phyloP scores from a whole-genome alignment of 2,113 vertebrate species.

The Lasiurus borealis region DNA sequence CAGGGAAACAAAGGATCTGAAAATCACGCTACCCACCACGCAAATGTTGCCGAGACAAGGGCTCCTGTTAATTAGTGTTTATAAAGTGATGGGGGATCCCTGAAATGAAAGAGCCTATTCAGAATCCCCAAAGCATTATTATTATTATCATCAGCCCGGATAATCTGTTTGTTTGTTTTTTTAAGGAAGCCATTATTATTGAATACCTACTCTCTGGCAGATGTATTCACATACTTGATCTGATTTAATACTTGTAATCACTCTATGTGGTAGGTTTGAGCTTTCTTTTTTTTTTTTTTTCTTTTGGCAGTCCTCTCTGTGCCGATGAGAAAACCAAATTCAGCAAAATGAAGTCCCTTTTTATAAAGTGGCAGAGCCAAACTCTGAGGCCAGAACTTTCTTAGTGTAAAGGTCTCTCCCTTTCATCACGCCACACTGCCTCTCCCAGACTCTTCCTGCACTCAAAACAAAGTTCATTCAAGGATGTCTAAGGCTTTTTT shows the following conservation, averaged over 20 bases:
- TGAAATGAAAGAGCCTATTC: constrained; percentile 45
- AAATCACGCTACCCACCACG: neutral
- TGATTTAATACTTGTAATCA: constrained; percentile 44
- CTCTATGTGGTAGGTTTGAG: constrained; percentile 13
- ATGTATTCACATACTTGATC: neutral
- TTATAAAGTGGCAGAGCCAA: neutral
- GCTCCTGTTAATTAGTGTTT: constrained; percentile 62
- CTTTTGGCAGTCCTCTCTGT: neutral
- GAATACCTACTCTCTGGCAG: neutral
- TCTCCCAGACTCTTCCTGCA: neutral
- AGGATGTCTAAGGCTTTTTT: neutral
- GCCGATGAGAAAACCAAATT: constrained; percentile 33
- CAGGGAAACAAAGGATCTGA: neutral
- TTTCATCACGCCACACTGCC: neutral
- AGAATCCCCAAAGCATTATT: constrained; percentile 26
- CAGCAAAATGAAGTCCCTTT: constrained; percentile 46
- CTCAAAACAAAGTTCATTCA: constrained; percentile 6
- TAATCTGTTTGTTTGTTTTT: neutral
- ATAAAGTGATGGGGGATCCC: constrained; percentile 31
- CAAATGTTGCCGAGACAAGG: neutral
- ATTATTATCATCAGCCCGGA: neutral
- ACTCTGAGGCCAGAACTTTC: neutral
- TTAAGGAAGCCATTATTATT: neutral
- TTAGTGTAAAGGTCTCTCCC: neutral
- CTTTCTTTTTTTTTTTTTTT: neutral